A percentile compares a stretch with the other conserved stretches of the same genome.
phyloP scores from a whole-genome alignment of 2,797 vertebrate genomes.

The Pteropus rufus region DNA sequence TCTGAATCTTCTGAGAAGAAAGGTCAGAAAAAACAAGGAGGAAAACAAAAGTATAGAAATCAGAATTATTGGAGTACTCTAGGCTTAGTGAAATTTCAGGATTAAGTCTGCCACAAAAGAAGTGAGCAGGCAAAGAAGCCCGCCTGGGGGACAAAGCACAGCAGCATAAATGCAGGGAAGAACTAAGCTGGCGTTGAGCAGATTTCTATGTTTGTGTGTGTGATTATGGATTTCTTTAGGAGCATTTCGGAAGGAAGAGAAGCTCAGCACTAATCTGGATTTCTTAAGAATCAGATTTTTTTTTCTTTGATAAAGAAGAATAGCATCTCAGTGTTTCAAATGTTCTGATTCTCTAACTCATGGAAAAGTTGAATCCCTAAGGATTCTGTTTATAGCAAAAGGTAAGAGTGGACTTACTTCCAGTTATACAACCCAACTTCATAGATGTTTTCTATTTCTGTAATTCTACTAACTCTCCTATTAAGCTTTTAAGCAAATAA shows the following conservation, averaged over 20 bases:
- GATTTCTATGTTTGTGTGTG: background rate
- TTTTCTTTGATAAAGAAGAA: background rate
- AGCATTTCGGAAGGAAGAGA: constrained; percentile 13
- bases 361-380: background rate
- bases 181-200: background rate
- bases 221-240: background rate
- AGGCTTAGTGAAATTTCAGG: background rate
- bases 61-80: constrained; percentile 12
- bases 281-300: constrained; percentile 38
- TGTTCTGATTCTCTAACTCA: constrained; percentile 12
- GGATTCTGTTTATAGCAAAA: constrained; percentile 22
- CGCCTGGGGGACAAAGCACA: background rate
- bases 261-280: constrained; percentile 44
- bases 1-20: background rate
- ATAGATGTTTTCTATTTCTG: constrained; percentile 30
- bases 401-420: background rate
- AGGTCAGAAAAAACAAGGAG: background rate
- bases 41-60: background rate
- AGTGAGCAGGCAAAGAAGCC: background rate
- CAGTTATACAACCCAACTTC: background rate
- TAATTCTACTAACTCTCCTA: background rate
- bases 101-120: background rate
- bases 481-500: background rate
- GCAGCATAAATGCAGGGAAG: background rate
- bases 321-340: constrained; percentile 7